phyloP scores from a whole-genome alignment of 2,113 vertebrate species.

The Paramisgurnus dabryanus region DNA sequence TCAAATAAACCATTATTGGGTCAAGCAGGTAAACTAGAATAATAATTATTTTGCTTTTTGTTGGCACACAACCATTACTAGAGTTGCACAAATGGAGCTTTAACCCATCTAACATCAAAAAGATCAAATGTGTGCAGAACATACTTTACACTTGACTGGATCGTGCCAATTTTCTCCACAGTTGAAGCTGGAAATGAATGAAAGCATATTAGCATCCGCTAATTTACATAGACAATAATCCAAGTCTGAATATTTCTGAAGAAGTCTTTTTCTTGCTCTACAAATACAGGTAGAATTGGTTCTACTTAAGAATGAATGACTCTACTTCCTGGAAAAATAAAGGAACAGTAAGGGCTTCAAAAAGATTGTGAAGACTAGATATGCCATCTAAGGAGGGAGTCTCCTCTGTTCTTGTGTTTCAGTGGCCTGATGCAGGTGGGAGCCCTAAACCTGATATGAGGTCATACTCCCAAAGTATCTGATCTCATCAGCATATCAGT shows the following conservation, averaged over 20 bases:
- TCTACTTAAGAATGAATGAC: no score
- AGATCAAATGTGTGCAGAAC: slow-evolving; percentile 17
- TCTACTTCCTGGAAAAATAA: no score
- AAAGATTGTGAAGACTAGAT: background rate
- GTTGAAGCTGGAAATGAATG: slow-evolving; percentile 85
- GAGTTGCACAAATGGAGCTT: background rate
- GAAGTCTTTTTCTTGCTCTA: no score
- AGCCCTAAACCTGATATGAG: background rate
- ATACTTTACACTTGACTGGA: slow-evolving; percentile 98
- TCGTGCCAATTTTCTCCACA: slow-evolving; percentile 99
- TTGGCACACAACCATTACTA: background rate
- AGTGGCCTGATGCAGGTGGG: slow-evolving; percentile 24
- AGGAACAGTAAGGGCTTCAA: no score
- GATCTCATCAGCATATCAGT: background rate
- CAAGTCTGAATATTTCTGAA: no score
- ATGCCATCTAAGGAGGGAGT: background rate
- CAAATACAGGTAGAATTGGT: no score
- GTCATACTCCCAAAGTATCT: background rate
- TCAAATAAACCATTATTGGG: background rate
- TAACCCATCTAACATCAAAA: background rate
- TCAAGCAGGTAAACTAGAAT: background rate
- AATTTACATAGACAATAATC: background rate
- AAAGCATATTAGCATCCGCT: slow-evolving; percentile 13
- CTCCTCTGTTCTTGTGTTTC: slow-evolving; percentile 21
- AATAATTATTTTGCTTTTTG: background rate